These are phyloP conservation scores for Montipora foliosa DNA, from an alignment of 64 coral and sea anemone genomes.

Conservation along the genomic window DNA sequence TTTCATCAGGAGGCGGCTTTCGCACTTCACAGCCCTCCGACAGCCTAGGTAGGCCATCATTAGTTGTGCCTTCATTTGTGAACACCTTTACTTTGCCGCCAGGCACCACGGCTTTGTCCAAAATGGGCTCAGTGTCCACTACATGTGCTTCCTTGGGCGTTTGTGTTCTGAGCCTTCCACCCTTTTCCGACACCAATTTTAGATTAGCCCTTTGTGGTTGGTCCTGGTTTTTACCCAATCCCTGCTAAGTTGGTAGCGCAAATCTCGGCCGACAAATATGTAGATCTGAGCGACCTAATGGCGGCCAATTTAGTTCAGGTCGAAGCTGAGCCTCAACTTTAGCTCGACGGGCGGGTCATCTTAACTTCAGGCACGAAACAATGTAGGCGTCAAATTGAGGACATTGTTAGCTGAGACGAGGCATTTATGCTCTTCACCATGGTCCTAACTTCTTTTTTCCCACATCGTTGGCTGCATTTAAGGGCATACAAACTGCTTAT, in stretches of 20 bases:
- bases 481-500: not conserved
- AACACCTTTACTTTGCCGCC: too few relatives aligned
- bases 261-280: too few relatives aligned
- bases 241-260: not conserved
- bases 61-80: too few relatives aligned
- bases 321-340: not conserved
- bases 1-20: too few relatives aligned
- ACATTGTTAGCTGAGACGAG: not conserved
- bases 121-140: too few relatives aligned
- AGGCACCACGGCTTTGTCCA: too few relatives aligned
- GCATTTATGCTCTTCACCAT: not conserved
- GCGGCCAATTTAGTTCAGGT: not conserved
- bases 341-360: not conserved
- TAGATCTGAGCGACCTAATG: not conserved
- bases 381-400: not conserved
- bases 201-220: not conserved
- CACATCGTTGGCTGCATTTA: not conserved
- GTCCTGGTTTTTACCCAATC: constrained; percentile 32
- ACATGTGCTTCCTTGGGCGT: too few relatives aligned
- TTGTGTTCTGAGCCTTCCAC: not conserved
- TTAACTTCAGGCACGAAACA: not conserved
- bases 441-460: not conserved
- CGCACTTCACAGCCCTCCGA: too few relatives aligned
- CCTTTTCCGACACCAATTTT: not conserved
- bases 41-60: too few relatives aligned